These are phyloP conservation scores for Heteractis magnifica DNA, from an alignment of 92 coral and sea anemone genomes.

Conservation along the genomic window DNA sequence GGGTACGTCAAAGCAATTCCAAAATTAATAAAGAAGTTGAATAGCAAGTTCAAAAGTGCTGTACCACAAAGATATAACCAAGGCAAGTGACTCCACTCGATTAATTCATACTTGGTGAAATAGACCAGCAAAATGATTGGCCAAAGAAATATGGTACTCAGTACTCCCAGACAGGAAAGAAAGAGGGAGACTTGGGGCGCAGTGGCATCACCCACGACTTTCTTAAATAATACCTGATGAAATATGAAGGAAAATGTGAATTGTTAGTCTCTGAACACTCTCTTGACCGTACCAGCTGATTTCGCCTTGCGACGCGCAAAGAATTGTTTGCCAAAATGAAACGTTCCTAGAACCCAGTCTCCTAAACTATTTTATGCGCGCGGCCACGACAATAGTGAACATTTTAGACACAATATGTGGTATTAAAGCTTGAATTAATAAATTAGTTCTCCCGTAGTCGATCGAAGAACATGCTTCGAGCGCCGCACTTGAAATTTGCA, in stretches of 20 bases:
- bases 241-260: background rate
- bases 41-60: constrained; percentile 48
- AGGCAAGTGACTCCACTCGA: constrained; percentile 70
- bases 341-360: too few species aligned
- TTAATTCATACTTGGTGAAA: constrained; percentile 64
- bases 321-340: too few species aligned
- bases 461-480: too few species aligned
- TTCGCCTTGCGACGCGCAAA: too few species aligned
- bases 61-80: constrained; percentile 79
- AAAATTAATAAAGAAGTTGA: constrained; percentile 80
- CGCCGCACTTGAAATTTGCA: too few species aligned
- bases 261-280: background rate
- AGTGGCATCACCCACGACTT: constrained; percentile 63
- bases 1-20: constrained; percentile 92
- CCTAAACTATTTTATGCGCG: too few species aligned
- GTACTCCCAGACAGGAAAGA: constrained; percentile 64
- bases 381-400: too few species aligned
- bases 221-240: constrained; percentile 63
- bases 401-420: too few species aligned
- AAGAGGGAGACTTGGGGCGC: constrained; percentile 76
- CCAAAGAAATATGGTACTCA: constrained; percentile 70
- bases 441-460: too few species aligned
- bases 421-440: too few species aligned
- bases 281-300: too few species aligned
- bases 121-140: constrained; percentile 66